These are phyloP conservation scores for Alviniconcha marisindica DNA, from an alignment of 1,140 invertebrate species.

Conservation along the genomic window DNA sequence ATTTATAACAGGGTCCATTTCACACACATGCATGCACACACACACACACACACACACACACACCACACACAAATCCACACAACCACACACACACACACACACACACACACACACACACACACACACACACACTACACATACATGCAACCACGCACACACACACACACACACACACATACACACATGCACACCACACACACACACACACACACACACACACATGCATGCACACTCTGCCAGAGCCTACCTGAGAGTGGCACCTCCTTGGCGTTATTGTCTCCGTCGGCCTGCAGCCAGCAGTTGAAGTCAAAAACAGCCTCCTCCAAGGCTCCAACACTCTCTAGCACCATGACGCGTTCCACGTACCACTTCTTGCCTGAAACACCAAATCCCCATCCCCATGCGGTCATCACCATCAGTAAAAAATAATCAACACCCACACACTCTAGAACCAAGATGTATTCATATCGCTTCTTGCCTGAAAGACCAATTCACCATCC, in stretches of 20 bases:
- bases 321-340: constrained; percentile 54
- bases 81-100: not conserved
- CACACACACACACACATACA: too few species aligned
- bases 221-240: too few species aligned
- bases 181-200: too few species aligned
- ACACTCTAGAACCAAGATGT: too few species aligned
- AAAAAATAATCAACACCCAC: too few species aligned
- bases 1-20: too few species aligned
- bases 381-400: too few species aligned
- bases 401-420: too few species aligned
- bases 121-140: not conserved
- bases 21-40: not conserved
- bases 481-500: too few species aligned
- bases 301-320: constrained; percentile 62
- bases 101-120: not conserved
- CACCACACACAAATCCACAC: too few species aligned
- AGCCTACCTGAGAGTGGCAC: constrained; percentile 52
- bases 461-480: too few species aligned
- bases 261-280: constrained; percentile 39
- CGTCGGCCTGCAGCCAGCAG: constrained; percentile 48
- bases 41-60: not conserved
- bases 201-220: not conserved
- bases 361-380: constrained; percentile 60
- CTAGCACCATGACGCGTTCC: constrained; percentile 57
- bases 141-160: too few species aligned